These are phyloP conservation scores for Amniataba percoides DNA, from an alignment of 2,797 vertebrate species.

Conservation along the genomic window DNA sequence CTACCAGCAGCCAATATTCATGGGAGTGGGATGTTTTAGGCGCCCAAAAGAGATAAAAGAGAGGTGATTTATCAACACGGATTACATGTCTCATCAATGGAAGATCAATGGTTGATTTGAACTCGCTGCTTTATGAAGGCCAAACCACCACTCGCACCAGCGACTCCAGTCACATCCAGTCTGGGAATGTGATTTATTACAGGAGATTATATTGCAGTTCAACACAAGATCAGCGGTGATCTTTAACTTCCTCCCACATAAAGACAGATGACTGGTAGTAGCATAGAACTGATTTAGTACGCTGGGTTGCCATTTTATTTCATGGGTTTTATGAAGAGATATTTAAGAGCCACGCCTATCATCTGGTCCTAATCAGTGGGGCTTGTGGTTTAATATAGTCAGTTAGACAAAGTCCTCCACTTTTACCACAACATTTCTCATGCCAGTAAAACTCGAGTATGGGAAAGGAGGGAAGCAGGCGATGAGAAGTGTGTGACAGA, in stretches of 20 bases:
- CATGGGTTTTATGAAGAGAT: slow-evolving; percentile 63
- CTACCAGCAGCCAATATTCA: slow-evolving; percentile 39
- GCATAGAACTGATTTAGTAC: slow-evolving; percentile 58
- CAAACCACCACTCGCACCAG: slow-evolving; percentile 57
- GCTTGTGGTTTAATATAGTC: slow-evolving; percentile 67
- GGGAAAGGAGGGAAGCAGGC: slow-evolving; percentile 41
- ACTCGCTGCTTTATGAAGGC: slow-evolving; percentile 57
- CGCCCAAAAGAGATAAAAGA: slow-evolving; percentile 54
- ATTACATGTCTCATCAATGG: slow-evolving; percentile 64
- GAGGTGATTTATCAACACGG: slow-evolving; percentile 62
- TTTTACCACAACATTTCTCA: slow-evolving; percentile 59
- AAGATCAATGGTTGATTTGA: slow-evolving; percentile 65
- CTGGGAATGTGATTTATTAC: slow-evolving; percentile 58
- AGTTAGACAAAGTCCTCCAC: slow-evolving; percentile 47
- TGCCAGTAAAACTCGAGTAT: slow-evolving; percentile 51
- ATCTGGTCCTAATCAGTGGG: slow-evolving; percentile 73
- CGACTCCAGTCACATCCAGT: slow-evolving; percentile 50
- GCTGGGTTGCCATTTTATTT: slow-evolving; percentile 65
- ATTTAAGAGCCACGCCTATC: slow-evolving; percentile 62
- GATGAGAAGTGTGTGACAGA: slow-evolving; percentile 32
- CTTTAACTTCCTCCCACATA: slow-evolving; percentile 69
- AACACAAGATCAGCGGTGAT: slow-evolving; percentile 65
- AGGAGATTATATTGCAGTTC: slow-evolving; percentile 63
- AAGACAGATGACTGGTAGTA: slow-evolving; percentile 65
- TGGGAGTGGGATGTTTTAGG: slow-evolving; percentile 47